Evolutionary conservation across 92 coral and sea anemone genomes (phyloP).

Genomic region (Umimayanthus kanabou): DNA sequence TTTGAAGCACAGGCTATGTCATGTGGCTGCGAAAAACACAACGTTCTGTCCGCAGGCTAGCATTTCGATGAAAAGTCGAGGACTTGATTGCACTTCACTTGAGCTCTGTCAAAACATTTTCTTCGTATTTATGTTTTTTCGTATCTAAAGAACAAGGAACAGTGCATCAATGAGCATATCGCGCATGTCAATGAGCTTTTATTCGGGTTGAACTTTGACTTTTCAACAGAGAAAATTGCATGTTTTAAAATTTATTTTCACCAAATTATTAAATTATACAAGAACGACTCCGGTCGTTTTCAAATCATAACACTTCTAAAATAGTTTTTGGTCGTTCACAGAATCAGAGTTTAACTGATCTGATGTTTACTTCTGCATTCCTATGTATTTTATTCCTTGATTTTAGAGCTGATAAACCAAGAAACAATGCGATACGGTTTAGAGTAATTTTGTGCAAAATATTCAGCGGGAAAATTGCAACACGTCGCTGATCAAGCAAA

Average conservation of each 20-base stretch:
- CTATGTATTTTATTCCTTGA: background rate
- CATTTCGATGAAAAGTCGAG: too few relatives aligned
- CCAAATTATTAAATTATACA: background rate
- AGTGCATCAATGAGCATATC: too few relatives aligned
- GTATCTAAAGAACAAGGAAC: too few relatives aligned
- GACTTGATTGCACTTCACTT: too few relatives aligned
- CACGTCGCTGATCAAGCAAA: slow-evolving; percentile 9
- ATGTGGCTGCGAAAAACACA: too few relatives aligned
- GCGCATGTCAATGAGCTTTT: too few relatives aligned
- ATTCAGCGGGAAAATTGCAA: slow-evolving; percentile 44
- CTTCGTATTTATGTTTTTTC: too few relatives aligned
- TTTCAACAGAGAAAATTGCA: background rate
- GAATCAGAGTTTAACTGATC: too few relatives aligned
- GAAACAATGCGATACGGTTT: background rate
- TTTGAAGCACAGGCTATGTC: too few relatives aligned
- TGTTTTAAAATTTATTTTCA: slow-evolving; percentile 11
- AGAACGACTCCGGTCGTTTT: background rate
- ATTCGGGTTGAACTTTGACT: background rate
- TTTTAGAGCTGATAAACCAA: background rate
- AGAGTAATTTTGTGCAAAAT: background rate
- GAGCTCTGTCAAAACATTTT: too few relatives aligned
- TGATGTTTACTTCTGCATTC: background rate
- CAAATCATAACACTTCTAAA: background rate
- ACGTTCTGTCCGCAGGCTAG: too few relatives aligned
- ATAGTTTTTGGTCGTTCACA: background rate